Evolutionary conservation across 2,888 invertebrate genomes (phyloP).

Genomic region (Abrostola tripartita): DNA sequence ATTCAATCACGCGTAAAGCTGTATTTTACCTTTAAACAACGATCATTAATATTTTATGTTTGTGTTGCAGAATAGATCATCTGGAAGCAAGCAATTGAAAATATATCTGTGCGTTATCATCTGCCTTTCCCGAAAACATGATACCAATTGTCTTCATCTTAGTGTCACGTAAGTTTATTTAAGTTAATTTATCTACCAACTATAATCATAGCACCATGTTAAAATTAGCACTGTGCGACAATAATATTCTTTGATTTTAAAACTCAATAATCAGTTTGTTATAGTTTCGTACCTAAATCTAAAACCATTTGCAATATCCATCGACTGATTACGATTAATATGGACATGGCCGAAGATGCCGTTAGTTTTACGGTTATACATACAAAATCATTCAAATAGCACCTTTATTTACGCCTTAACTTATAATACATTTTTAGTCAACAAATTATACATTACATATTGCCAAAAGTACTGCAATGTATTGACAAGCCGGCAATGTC

Average conservation of each 20-base stretch:
- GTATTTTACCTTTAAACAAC: too few relatives aligned
- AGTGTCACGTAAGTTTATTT: slow-evolving; percentile 16
- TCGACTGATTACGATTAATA: neutral
- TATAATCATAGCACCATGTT: too few relatives aligned
- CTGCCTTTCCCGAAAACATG: neutral
- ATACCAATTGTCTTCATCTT: slow-evolving; percentile 7
- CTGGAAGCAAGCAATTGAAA: too few relatives aligned
- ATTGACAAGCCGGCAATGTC: neutral
- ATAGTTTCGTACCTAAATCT: too few relatives aligned
- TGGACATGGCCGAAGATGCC: neutral
- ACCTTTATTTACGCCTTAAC: slow-evolving; percentile 1
- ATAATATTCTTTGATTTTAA: too few relatives aligned
- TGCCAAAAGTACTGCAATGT: neutral
- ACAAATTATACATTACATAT: neutral
- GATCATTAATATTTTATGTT: neutral
- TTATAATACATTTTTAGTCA: neutral
- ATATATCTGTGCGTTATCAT: too few relatives aligned
- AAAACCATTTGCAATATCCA: too few relatives aligned
- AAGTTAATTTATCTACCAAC: neutral
- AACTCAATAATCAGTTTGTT: too few relatives aligned
- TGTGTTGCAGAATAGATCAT: slow-evolving; percentile 15
- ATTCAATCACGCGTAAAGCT: too few relatives aligned
- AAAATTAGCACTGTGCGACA: too few relatives aligned
- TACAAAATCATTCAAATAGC: neutral
- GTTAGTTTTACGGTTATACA: neutral